These are phyloP conservation scores for Leucoptera coffeella DNA, from an alignment of 2,888 invertebrate species.

Conservation along the genomic window DNA sequence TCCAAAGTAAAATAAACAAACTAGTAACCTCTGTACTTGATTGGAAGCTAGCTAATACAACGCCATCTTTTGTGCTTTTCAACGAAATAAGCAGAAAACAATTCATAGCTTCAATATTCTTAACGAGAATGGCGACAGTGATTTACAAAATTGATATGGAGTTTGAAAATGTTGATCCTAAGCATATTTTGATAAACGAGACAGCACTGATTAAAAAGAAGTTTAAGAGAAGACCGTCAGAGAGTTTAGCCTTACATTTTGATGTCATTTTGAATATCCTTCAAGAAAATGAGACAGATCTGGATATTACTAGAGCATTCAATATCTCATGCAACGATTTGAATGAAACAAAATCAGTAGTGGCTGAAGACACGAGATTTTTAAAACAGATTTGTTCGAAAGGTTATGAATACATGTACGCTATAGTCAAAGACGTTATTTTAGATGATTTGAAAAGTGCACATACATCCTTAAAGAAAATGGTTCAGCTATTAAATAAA, in stretches of 20 bases:
- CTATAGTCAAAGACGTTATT: slow-evolving; percentile 12
- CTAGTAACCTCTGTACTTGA: slow-evolving; percentile 11
- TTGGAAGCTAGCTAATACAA: slow-evolving; percentile 18
- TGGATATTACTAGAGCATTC: too few relatives aligned
- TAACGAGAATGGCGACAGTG: slow-evolving; percentile 23
- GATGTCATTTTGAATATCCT: slow-evolving; percentile 26
- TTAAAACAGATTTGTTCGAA: slow-evolving; percentile 25
- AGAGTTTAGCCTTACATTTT: slow-evolving; percentile 24
- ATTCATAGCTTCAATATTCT: slow-evolving; percentile 18
- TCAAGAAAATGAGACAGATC: slow-evolving; percentile 18
- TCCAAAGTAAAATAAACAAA: slow-evolving; percentile 18
- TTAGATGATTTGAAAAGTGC: slow-evolving; percentile 14
- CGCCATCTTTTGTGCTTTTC: slow-evolving; percentile 18
- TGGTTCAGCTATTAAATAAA: slow-evolving; percentile 14
- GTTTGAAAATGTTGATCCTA: slow-evolving; percentile 13
- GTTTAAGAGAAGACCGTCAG: slow-evolving; percentile 23
- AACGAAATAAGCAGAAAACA: slow-evolving; percentile 24
- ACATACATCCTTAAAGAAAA: slow-evolving; percentile 15
- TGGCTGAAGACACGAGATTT: slow-evolving; percentile 18
- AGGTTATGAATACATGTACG: slow-evolving; percentile 19
- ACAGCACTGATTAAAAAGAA: slow-evolving; percentile 16
- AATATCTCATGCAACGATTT: slow-evolving; percentile 16
- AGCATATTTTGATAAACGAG: slow-evolving; percentile 13
- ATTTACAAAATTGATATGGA: slow-evolving; percentile 19
- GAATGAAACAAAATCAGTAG: slow-evolving; percentile 18